Evolutionary conservation across 1,140 invertebrate species (phyloP).

Genomic region (Bicyclus anynana): DNA sequence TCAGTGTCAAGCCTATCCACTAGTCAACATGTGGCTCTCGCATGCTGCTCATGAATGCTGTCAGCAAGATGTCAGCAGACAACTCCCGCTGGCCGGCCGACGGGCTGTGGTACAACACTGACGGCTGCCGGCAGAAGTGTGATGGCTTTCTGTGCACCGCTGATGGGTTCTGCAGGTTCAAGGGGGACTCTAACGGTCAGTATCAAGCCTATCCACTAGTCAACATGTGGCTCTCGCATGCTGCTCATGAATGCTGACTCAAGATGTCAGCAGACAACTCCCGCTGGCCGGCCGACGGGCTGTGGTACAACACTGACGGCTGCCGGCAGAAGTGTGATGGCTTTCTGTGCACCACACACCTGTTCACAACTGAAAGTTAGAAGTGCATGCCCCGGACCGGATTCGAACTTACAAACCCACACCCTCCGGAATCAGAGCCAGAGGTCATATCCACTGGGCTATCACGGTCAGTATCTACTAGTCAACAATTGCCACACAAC

Average conservation of each 20-base stretch:
- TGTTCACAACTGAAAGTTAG: slow-evolving; percentile 56
- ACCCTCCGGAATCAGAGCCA: too few species aligned
- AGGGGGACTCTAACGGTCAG: slow-evolving; percentile 43
- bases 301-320: slow-evolving; percentile 47
- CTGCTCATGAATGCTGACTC: slow-evolving; percentile 46
- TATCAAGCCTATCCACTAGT: too few species aligned
- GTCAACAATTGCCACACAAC: too few species aligned
- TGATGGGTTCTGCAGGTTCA: slow-evolving; percentile 59
- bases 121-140: slow-evolving; percentile 64
- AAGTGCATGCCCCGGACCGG: too few species aligned
- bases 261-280: slow-evolving; percentile 48
- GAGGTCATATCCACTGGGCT: too few species aligned
- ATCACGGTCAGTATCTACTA: slow-evolving; percentile 41
- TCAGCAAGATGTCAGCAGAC: slow-evolving; percentile 43
- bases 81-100: slow-evolving; percentile 49
- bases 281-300: slow-evolving; percentile 46
- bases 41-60: slow-evolving; percentile 50
- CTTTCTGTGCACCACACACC: slow-evolving; percentile 80
- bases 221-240: too few species aligned
- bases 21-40: too few species aligned
- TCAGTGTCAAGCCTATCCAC: too few species aligned
- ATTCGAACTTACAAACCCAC: too few species aligned
- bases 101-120: slow-evolving; percentile 50
- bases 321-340: slow-evolving; percentile 76
- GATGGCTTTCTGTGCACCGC: slow-evolving; percentile 81